Conservation (phyloP, 1,140 invertebrate genomes). For the Delia radicum region DNA sequence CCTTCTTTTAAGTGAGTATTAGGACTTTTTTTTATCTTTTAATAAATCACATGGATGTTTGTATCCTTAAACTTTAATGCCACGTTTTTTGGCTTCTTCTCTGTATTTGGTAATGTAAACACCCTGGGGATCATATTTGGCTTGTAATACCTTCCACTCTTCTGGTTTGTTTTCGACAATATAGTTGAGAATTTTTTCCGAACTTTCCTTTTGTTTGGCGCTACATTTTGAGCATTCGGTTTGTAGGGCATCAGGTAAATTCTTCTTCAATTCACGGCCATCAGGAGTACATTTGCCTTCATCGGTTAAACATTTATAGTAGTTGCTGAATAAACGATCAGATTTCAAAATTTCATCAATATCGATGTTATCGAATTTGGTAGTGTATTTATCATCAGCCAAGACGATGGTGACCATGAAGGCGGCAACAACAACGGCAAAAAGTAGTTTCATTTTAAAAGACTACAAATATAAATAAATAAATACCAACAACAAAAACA, state of each 20-base stretch:
- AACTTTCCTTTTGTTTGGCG: conserved; percentile 60
- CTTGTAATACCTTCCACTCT: conserved; percentile 60
- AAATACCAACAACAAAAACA: conserved; percentile 6
- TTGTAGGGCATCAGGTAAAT: conserved; percentile 64
- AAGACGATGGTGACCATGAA: conserved; percentile 53
- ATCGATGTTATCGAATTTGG: conserved; percentile 72
- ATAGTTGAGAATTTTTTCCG: conserved; percentile 60
- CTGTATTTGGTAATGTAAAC: conserved; percentile 62
- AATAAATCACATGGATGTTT: background rate
- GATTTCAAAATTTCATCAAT: conserved; percentile 68
- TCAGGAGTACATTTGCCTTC: conserved; percentile 70
- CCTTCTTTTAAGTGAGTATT: background rate
- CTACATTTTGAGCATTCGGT: conserved; percentile 66
- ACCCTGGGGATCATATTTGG: conserved; percentile 65
- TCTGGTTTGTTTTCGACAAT: conserved; percentile 61
- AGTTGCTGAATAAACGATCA: conserved; percentile 66
- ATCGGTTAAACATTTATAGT: conserved; percentile 69
- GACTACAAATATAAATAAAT: too few species aligned
- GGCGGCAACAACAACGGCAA: conserved; percentile 38
- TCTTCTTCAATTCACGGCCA: conserved; percentile 69
- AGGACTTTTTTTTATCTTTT: too few species aligned
- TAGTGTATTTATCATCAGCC: conserved; percentile 65
- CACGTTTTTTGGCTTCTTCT: conserved; percentile 52
- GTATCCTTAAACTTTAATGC: conserved; percentile 42
- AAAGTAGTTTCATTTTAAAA: conserved; percentile 29